Conservation (phyloP, 1,140 invertebrate genomes). For the Radopholus similis region DNA sequence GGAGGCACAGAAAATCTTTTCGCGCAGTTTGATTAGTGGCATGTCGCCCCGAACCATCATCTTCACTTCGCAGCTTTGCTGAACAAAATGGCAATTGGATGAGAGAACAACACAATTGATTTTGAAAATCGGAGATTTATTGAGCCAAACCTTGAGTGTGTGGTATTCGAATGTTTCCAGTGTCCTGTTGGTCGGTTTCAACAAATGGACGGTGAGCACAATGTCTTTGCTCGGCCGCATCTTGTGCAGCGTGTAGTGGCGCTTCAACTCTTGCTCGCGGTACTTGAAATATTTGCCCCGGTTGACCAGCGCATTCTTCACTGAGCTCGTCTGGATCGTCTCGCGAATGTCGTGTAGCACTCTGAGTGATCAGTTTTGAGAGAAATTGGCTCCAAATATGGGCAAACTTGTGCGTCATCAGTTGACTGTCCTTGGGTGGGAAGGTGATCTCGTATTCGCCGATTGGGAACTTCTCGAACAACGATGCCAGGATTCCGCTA, state of each 20-base stretch:
- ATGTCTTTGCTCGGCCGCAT: slow-evolving; percentile 22
- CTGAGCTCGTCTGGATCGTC: not conserved
- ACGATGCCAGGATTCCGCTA: slow-evolving; percentile 17
- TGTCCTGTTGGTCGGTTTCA: slow-evolving; percentile 25
- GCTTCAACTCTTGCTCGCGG: slow-evolving; percentile 30
- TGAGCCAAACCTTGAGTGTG: slow-evolving; percentile 19
- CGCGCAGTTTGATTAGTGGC: slow-evolving; percentile 56
- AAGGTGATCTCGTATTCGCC: slow-evolving; percentile 35
- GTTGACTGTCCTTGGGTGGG: slow-evolving; percentile 24
- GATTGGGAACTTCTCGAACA: slow-evolving; percentile 23
- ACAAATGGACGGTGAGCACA: slow-evolving; percentile 42
- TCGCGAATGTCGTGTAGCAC: slow-evolving; percentile 34
- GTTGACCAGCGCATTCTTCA: slow-evolving; percentile 33
- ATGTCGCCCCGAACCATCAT: slow-evolving; percentile 60
- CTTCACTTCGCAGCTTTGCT: slow-evolving; percentile 55
- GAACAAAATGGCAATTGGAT: too few relatives aligned
- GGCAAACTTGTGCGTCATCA: slow-evolving; percentile 37
- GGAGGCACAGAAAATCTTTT: slow-evolving; percentile 60
- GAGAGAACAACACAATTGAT: not conserved
- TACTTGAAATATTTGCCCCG: slow-evolving; percentile 51
- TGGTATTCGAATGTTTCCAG: not conserved
- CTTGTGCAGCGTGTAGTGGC: slow-evolving; percentile 12
- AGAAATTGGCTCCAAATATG: slow-evolving; percentile 16
- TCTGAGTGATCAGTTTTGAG: slow-evolving; percentile 13
- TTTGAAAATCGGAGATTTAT: slow-evolving; percentile 5